Evolutionary conservation across 2,888 invertebrate species (phyloP).

Genomic region (Gortyna flavago): DNA sequence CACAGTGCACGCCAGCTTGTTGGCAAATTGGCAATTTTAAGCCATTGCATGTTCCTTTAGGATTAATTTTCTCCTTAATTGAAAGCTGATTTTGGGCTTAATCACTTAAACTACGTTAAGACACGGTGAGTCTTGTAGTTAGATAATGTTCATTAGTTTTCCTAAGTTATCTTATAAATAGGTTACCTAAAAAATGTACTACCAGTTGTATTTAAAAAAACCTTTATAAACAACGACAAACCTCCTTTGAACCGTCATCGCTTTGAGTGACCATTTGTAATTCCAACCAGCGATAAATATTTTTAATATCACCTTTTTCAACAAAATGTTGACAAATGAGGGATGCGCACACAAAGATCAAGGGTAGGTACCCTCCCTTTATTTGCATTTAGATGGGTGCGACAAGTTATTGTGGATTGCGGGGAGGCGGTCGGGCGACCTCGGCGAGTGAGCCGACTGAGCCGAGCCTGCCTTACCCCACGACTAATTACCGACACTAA

Average conservation of each 20-base stretch:
- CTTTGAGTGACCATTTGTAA: slow-evolving; percentile 52
- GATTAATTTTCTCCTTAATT: slow-evolving; percentile 56
- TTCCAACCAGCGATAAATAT: slow-evolving; percentile 54
- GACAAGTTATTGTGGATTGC: slow-evolving; percentile 82
- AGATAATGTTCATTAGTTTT: slow-evolving; percentile 1
- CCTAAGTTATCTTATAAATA: not conserved
- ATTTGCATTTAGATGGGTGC: slow-evolving; percentile 88
- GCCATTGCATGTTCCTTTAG: slow-evolving; percentile 44
- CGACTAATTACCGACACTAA: slow-evolving; percentile 77
- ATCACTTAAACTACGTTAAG: slow-evolving; percentile 35
- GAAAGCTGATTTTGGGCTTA: slow-evolving; percentile 35
- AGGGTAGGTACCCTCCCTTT: slow-evolving; percentile 78
- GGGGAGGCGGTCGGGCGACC: slow-evolving; percentile 57
- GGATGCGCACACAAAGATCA: slow-evolving; percentile 83
- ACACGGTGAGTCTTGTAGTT: slow-evolving; percentile 3
- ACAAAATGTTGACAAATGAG: slow-evolving; percentile 85
- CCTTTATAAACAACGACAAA: slow-evolving; percentile 2
- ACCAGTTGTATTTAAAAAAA: not conserved
- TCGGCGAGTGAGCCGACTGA: slow-evolving; percentile 54
- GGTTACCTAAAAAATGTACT: not conserved
- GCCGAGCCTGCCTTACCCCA: slow-evolving; percentile 65
- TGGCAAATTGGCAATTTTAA: slow-evolving; percentile 64
- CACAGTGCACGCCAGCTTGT: slow-evolving; percentile 55
- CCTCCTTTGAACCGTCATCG: slow-evolving; percentile 8
- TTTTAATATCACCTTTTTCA: slow-evolving; percentile 70